phyloP scores from a whole-genome alignment of 2,888 invertebrate species.

The Myopa tessellatipennis region DNA sequence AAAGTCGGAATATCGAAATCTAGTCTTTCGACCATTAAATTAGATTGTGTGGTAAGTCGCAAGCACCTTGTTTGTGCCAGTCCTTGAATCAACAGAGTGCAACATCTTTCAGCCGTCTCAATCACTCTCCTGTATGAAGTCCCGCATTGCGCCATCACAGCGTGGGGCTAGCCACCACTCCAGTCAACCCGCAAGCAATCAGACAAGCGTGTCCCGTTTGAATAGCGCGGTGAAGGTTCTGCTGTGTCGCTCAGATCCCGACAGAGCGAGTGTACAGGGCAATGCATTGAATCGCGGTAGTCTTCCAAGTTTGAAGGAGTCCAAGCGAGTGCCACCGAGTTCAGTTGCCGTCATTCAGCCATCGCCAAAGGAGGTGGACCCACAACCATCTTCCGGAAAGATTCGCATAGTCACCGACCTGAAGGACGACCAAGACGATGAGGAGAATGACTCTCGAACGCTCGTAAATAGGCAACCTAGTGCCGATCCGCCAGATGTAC shows the following conservation, averaged over 20 bases:
- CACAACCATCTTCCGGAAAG: not conserved
- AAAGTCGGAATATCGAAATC: constrained; percentile 36
- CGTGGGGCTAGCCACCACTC: not conserved
- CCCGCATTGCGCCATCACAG: not conserved
- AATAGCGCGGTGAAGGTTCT: not conserved
- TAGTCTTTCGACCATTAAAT: not conserved
- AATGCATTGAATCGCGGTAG: not conserved
- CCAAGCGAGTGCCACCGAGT: not conserved
- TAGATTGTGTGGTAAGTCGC: constrained; percentile 7
- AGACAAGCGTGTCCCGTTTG: constrained; percentile 2
- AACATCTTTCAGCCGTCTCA: not conserved
- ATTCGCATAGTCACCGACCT: not conserved
- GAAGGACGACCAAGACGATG: not conserved
- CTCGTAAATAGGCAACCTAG: not conserved
- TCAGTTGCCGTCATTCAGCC: constrained; percentile 18
- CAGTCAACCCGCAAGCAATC: not conserved
- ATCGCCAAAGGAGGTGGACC: constrained; percentile 2
- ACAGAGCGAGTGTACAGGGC: not conserved
- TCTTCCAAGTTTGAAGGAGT: not conserved
- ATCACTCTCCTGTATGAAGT: not conserved
- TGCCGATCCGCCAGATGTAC: not conserved
- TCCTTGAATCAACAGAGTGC: not conserved
- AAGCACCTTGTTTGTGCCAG: not conserved
- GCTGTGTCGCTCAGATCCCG: not conserved
- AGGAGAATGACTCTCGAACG: not conserved